A percentile compares a stretch with the other conserved stretches of the same genome.
These are phyloP conservation scores for Andrena praecox DNA, from an alignment of 2,888 invertebrate genomes.

Conservation along the genomic window DNA sequence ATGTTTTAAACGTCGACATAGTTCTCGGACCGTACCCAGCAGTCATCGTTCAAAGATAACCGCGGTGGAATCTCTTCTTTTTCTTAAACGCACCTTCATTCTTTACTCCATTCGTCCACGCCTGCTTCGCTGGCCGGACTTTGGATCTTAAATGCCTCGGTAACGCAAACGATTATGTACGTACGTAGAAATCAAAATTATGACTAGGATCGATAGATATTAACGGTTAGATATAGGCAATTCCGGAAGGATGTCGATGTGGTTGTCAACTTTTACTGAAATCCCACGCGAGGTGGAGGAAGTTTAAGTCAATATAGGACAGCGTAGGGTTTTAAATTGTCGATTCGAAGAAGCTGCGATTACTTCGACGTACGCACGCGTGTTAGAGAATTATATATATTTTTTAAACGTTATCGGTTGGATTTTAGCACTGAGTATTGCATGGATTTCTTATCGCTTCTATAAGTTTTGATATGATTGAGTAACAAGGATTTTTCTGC, in stretches of 20 bases:
- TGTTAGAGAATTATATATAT: conserved; percentile 16
- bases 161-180: neutral
- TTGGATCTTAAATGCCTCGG: neutral
- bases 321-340: neutral
- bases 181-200: conserved; percentile 49
- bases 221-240: conserved; percentile 30
- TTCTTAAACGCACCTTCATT: conserved; percentile 9
- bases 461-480: conserved; percentile 20
- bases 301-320: conserved; percentile 12
- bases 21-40: neutral
- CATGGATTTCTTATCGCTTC: conserved; percentile 28
- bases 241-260: neutral
- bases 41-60: neutral
- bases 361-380: neutral
- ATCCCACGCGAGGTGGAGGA: conserved; percentile 10
- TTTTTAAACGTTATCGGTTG: conserved; percentile 8
- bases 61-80: conserved; percentile 3
- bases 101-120: neutral
- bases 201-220: conserved; percentile 39
- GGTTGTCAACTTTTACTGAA: neutral
- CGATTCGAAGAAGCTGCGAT: neutral
- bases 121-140: conserved; percentile 10
- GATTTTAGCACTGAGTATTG: neutral
- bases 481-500: conserved; percentile 12
- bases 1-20: conserved; percentile 10